Evolutionary conservation across 2,888 invertebrate genomes (phyloP).

Genomic region (Lasioglossum morio): DNA sequence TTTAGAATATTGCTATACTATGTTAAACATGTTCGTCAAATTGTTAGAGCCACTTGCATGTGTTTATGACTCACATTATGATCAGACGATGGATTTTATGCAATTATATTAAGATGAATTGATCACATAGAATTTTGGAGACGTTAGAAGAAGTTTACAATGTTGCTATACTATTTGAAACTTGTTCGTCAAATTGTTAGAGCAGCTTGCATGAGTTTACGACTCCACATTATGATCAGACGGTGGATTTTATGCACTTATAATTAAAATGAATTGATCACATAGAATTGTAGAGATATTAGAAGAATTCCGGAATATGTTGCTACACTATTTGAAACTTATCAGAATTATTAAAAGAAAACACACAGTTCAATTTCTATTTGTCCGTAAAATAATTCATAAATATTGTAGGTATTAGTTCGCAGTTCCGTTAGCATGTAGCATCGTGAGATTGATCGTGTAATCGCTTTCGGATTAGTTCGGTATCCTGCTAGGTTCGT

Average conservation of each 20-base stretch:
- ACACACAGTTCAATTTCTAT: neutral
- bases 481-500: neutral
- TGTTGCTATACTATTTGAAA: too few relatives aligned
- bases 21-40: too few relatives aligned
- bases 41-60: too few relatives aligned
- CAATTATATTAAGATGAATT: too few relatives aligned
- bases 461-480: conserved; percentile 22
- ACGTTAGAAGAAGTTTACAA: too few relatives aligned
- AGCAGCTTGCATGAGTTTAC: neutral
- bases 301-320: neutral
- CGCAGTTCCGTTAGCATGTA: neutral
- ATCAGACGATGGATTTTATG: too few relatives aligned
- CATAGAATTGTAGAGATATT: too few relatives aligned
- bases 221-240: neutral
- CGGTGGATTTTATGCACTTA: neutral
- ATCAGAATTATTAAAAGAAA: too few relatives aligned
- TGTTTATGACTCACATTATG: too few relatives aligned
- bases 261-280: too few relatives aligned
- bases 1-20: neutral
- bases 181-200: neutral
- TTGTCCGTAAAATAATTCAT: neutral
- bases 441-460: neutral
- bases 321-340: neutral
- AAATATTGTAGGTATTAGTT: neutral
- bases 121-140: too few relatives aligned